Evolutionary conservation across 35 echinoderm and acorn worm species (phyloP), one percentile per base, ranked within the genome.

Genomic region (Acanthaster planci): DNA sequence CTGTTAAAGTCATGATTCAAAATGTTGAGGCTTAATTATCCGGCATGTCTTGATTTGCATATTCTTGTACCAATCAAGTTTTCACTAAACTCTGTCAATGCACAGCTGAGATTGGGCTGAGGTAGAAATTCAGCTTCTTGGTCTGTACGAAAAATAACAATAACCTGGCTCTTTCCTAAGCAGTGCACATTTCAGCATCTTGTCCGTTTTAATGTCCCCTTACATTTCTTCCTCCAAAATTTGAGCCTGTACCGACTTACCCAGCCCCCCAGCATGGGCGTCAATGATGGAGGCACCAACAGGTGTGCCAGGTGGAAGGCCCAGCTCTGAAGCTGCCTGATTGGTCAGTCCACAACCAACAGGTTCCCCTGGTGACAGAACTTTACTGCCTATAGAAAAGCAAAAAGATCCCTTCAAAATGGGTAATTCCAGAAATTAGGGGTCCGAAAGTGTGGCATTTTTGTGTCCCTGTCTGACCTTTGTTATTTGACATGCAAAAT

Each of bases 181-280:
- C n/a, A n/a, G n/a, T n/a, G n/a, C n/a, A n/a, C n/a, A n/a, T n/a
- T n/a, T n/a, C n/a, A n/a, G n/a, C n/a, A n/a, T n/a, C n/a, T n/a
- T n/a, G n/a, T n/a, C n/a, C n/a, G n/a, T 47, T 4, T 47, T 6
- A 4, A 47, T 47, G 42, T n/a, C 42, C 12, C 4, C 12, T 47
- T 47, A 12, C 12, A 12, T 47, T 12, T 47, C 12, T 47, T 47
- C 12, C 42, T 47, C 42, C 12, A 47, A 47, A 47, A 6, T 4
- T 47, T 4, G 12, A 47, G 42, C 4, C 12, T 47, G 4, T 47
- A 12, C 12, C 39, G 8, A 52, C 89, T 76, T 84, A 97, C 94
- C 94, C 32, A 97, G 78, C 21, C 94, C 94, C 37, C 94, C 94
- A 80, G 94, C 90, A 90, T 97, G 89, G 17, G 94, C 94, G 90